Conservation (phyloP, 2,888 invertebrate species). For the Rhingia campestris region DNA sequence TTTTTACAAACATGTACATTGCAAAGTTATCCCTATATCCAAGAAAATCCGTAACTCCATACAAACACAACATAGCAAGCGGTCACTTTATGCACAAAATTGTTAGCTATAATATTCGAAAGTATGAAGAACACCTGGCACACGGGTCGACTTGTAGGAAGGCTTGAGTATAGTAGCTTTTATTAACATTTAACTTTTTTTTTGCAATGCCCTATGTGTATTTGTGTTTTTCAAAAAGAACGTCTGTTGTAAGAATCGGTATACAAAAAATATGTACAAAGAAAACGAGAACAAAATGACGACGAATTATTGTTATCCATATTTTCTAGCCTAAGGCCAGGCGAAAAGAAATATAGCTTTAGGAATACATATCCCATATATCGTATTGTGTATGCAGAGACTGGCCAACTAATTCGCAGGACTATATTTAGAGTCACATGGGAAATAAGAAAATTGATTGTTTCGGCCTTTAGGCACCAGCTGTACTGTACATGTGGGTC, state of each 20-base stretch:
- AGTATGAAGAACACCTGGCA: slow-evolving; percentile 42
- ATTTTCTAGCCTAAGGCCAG: slow-evolving; percentile 39
- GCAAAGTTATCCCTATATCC: too few relatives aligned
- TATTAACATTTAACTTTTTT: slow-evolving; percentile 21
- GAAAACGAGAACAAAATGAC: slow-evolving; percentile 17
- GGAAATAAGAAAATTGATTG: slow-evolving; percentile 40
- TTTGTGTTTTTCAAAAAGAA: neutral
- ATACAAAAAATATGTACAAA: slow-evolving; percentile 10
- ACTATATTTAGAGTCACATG: slow-evolving; percentile 26
- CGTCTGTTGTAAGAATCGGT: slow-evolving; percentile 3
- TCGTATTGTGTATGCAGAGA: neutral
- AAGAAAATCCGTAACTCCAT: neutral
- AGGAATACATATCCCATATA: neutral
- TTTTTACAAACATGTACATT: too few relatives aligned
- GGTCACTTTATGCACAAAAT: slow-evolving; percentile 32
- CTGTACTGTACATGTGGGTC: slow-evolving; percentile 33
- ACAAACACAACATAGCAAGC: slow-evolving; percentile 11
- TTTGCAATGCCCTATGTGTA: neutral
- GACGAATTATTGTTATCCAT: slow-evolving; percentile 33
- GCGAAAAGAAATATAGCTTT: too few relatives aligned
- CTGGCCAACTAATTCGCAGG: slow-evolving; percentile 19
- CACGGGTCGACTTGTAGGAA: slow-evolving; percentile 5
- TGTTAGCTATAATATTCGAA: slow-evolving; percentile 43
- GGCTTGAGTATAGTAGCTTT: slow-evolving; percentile 25
- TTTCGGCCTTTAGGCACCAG: slow-evolving; percentile 39